A percentile compares a stretch with the other conserved stretches of the same genome.
These are phyloP conservation scores for Catalaphyllia jardinei DNA, from an alignment of 64 coral and sea anemone genomes.

Conservation along the genomic window DNA sequence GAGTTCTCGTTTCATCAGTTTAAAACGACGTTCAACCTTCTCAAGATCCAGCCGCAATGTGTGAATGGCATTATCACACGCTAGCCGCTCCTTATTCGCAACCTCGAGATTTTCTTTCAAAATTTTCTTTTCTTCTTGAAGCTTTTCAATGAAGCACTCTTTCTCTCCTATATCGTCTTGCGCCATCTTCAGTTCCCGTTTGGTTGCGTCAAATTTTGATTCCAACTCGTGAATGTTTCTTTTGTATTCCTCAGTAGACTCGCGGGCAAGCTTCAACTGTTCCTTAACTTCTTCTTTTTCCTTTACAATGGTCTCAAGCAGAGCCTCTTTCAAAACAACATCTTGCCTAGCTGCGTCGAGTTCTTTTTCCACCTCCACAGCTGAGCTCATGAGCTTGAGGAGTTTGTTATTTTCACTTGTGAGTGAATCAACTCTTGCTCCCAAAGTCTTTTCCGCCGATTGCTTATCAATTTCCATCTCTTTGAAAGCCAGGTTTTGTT, in stretches of 20 bases:
- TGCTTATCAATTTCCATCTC: slow-evolving; percentile 77
- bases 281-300: slow-evolving; percentile 74
- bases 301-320: slow-evolving; percentile 31
- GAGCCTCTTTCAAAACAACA: slow-evolving; percentile 38
- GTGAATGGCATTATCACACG: slow-evolving; percentile 79
- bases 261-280: slow-evolving; percentile 57
- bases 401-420: slow-evolving; percentile 62
- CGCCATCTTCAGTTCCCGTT: slow-evolving; percentile 36
- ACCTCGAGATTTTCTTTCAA: slow-evolving; percentile 48
- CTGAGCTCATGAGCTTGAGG: slow-evolving; percentile 32
- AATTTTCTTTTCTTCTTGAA: slow-evolving; percentile 53
- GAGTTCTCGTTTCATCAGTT: slow-evolving; percentile 86
- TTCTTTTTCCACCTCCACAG: slow-evolving; percentile 62
- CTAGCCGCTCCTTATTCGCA: slow-evolving; percentile 72
- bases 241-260: slow-evolving; percentile 46
- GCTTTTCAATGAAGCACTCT: slow-evolving; percentile 30
- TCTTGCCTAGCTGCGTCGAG: slow-evolving; percentile 56
- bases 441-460: slow-evolving; percentile 44
- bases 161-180: slow-evolving; percentile 4
- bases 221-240: slow-evolving; percentile 56
- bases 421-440: slow-evolving; percentile 54
- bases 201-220: slow-evolving; percentile 11
- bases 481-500: slow-evolving; percentile 55
- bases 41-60: slow-evolving; percentile 70
- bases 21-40: slow-evolving; percentile 90